Evolutionary conservation across 2,113 vertebrate genomes (phyloP).

Genomic region (Ictalurus punctatus): DNA sequence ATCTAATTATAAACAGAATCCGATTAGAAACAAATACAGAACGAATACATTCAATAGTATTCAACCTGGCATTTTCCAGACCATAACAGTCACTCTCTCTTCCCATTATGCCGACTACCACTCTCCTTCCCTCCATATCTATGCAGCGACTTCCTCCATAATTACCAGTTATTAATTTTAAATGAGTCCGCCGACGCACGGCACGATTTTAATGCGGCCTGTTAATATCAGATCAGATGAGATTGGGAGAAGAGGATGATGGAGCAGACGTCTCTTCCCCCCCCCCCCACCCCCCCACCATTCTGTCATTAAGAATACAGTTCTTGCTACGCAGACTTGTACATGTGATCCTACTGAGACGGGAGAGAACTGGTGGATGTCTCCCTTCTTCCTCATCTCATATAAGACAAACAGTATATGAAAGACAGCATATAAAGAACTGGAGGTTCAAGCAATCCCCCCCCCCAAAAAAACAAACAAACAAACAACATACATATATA

Average conservation of each 20-base stretch:
- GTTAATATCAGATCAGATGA: conserved; percentile 77
- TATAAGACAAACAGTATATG: background rate
- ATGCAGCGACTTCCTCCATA: conserved; percentile 64
- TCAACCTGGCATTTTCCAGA: background rate
- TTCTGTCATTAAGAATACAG: conserved; percentile 41
- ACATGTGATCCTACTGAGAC: background rate
- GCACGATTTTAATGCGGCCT: conserved; percentile 77
- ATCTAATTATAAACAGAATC: background rate
- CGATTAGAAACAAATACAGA: conserved; percentile 7
- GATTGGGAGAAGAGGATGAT: conserved; percentile 67
- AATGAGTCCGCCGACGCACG: conserved; percentile 76
- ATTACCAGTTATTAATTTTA: conserved; percentile 81
- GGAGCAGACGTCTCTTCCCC: conserved; percentile 71
- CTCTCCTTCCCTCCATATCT: conserved; percentile 57
- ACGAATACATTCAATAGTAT: background rate
- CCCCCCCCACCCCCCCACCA: conserved; percentile 70
- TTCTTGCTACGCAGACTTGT: background rate
- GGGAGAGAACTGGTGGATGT: too few relatives aligned
- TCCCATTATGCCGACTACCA: conserved; percentile 25
- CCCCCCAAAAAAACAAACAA: too few relatives aligned
- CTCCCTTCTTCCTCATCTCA: background rate
- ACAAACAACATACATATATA: too few relatives aligned
- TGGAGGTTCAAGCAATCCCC: background rate
- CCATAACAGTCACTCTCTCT: conserved; percentile 6
- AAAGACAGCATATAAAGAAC: background rate